A percentile compares a stretch with the other conserved stretches of the same genome.
These are phyloP conservation scores for Perca schrenkii DNA, from an alignment of 2,113 vertebrate genomes.

Conservation along the genomic window DNA sequence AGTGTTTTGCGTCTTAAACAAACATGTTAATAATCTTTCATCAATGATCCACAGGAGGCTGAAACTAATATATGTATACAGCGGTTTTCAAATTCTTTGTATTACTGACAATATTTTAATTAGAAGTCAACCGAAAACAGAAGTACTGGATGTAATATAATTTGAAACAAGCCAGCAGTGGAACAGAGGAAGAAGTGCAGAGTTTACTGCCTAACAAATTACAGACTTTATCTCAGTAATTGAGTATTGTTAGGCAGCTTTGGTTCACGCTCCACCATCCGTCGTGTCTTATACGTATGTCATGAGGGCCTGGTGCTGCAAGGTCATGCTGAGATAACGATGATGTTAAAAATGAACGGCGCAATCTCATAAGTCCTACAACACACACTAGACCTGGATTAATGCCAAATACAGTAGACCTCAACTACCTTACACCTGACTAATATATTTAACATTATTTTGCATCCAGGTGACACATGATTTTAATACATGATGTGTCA, in stretches of 20 bases:
- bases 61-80: conserved; percentile 19
- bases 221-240: conserved; percentile 49
- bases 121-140: conserved; percentile 32
- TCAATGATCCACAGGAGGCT: neutral
- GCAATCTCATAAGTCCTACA: conserved; percentile 40
- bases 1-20: neutral
- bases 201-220: conserved; percentile 44
- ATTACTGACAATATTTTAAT: conserved; percentile 11
- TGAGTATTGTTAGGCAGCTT: conserved; percentile 49
- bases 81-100: conserved; percentile 11
- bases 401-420: conserved; percentile 39
- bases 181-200: conserved; percentile 42
- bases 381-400: conserved; percentile 54
- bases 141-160: neutral
- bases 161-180: conserved; percentile 16
- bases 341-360: conserved; percentile 60
- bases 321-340: conserved; percentile 65
- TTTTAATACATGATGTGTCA: neutral
- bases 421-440: conserved; percentile 27
- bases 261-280: conserved; percentile 57
- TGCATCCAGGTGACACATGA: conserved; percentile 17
- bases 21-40: conserved; percentile 15
- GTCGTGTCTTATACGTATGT: conserved; percentile 55
- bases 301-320: conserved; percentile 49
- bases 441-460: conserved; percentile 19